Evolutionary conservation across 2,113 vertebrate genomes (phyloP).

Genomic region (Merops nubicus): DNA sequence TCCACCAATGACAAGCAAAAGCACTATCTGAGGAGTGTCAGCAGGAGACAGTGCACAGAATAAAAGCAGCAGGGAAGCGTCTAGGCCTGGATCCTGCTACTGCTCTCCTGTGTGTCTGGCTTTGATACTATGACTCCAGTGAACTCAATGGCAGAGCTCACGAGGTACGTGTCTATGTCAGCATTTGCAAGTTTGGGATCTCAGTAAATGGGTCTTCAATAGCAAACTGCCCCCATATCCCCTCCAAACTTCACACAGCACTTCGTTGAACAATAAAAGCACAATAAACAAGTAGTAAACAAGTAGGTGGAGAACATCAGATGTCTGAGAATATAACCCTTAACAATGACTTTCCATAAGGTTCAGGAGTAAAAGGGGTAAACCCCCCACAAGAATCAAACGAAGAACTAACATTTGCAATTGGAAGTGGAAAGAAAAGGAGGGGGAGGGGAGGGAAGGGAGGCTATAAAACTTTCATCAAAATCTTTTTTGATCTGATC

Average conservation of each 20-base stretch:
- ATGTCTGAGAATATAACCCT: not conserved
- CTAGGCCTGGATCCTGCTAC: not conserved
- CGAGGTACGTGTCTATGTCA: not conserved
- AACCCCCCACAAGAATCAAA: not conserved
- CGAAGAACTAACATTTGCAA: not conserved
- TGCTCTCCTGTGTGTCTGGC: not conserved
- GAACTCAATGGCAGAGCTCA: not conserved
- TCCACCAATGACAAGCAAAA: not conserved
- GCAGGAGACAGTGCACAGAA: constrained; percentile 9
- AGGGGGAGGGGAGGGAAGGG: not conserved
- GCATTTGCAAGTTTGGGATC: not conserved
- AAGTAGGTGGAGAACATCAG: not conserved
- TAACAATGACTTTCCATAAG: not conserved
- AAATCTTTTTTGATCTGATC: constrained; percentile 16
- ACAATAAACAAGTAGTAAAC: too few species aligned
- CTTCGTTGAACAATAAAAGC: not conserved
- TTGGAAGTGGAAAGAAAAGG: not conserved
- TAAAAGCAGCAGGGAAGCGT: constrained; percentile 38
- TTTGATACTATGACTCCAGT: not conserved
- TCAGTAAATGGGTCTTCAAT: not conserved
- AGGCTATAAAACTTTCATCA: not conserved
- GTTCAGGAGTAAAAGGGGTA: not conserved
- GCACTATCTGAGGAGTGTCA: not conserved
- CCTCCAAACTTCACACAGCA: not conserved
- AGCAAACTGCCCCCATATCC: not conserved